phyloP scores from a whole-genome alignment of 2,113 vertebrate genomes.

The Semicossyphus pulcher region DNA sequence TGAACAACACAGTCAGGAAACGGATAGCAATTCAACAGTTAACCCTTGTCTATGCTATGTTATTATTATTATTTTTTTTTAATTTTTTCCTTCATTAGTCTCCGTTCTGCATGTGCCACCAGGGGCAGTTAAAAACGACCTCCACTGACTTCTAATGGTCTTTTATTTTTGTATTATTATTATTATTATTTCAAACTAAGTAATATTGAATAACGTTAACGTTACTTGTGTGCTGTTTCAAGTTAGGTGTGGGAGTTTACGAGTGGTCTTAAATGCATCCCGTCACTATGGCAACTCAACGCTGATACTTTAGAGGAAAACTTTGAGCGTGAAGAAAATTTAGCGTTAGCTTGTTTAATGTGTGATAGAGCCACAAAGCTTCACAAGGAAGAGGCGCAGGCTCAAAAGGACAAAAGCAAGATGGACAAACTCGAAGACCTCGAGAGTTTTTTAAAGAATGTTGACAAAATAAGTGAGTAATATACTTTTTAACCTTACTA shows the following conservation, averaged over 20 bases:
- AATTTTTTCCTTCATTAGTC: too few species aligned
- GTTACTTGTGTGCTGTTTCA: neutral
- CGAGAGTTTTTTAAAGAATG: conserved; percentile 76
- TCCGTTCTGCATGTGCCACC: neutral
- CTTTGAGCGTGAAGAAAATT: neutral
- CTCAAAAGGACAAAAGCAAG: neutral
- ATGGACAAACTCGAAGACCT: conserved; percentile 66
- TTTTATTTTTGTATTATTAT: too few species aligned
- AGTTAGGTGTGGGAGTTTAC: rapidly evolving
- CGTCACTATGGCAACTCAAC: conserved; percentile 59
- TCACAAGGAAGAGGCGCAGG: neutral
- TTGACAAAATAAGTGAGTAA: conserved; percentile 83
- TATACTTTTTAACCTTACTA: neutral
- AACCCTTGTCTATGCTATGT: too few species aligned
- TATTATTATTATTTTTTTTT: too few species aligned
- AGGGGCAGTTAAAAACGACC: too few species aligned
- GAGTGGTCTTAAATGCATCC: conserved; percentile 3
- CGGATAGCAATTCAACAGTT: too few species aligned
- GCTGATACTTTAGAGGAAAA: neutral
- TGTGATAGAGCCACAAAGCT: neutral
- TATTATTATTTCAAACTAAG: too few species aligned
- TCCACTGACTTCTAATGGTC: too few species aligned
- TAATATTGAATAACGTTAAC: too few species aligned
- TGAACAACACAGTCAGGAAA: too few species aligned
- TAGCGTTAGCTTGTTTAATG: neutral